phyloP scores from a whole-genome alignment of 2,797 vertebrate genomes.

The Kryptopterus vitreolus region DNA sequence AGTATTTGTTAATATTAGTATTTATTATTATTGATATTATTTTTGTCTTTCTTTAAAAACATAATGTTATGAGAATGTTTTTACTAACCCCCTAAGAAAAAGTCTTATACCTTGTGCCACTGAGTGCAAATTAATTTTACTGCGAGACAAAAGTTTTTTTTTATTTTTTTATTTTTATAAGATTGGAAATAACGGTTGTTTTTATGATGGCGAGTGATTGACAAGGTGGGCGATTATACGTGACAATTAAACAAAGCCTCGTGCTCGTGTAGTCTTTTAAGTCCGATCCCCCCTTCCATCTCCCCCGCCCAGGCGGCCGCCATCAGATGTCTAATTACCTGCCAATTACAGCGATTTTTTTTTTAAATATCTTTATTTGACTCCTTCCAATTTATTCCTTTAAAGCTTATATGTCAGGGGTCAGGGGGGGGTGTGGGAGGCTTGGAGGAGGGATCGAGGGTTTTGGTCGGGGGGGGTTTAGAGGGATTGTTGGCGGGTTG shows the following conservation, averaged over 20 bases:
- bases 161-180: neutral
- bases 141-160: slow-evolving; percentile 1
- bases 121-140: neutral
- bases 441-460: no score
- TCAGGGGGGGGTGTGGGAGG: no score
- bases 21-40: neutral
- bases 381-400: slow-evolving; percentile 26
- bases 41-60: neutral
- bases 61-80: neutral
- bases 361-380: slow-evolving; percentile 40
- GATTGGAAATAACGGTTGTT: neutral
- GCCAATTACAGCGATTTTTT: slow-evolving; percentile 52
- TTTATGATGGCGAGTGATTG: slow-evolving; percentile 24
- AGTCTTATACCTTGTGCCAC: neutral
- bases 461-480: no score
- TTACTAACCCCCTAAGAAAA: neutral
- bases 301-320: slow-evolving; percentile 34
- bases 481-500: no score
- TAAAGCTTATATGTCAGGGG: no score
- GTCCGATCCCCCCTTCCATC: slow-evolving; percentile 31
- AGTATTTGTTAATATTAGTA: no score
- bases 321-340: slow-evolving; percentile 24
- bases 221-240: slow-evolving; percentile 39
- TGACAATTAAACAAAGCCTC: slow-evolving; percentile 43
- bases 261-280: slow-evolving; percentile 23